A percentile compares a stretch with the other conserved stretches of the same genome.
Conservation (phyloP, 2,113 vertebrate genomes). For the Percopsis transmontana region DNA sequence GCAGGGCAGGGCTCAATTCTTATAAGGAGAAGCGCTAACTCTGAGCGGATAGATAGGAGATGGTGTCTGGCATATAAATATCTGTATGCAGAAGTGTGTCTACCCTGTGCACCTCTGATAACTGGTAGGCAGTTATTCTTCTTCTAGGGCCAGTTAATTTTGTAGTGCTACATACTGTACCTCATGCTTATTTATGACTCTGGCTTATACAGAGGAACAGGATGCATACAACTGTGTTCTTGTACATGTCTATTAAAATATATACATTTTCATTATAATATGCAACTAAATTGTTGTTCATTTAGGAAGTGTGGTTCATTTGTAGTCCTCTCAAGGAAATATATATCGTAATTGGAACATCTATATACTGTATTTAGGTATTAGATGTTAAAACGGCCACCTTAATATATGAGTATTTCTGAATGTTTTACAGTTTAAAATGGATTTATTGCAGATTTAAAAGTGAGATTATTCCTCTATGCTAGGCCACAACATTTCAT, state of each 20-base stretch:
- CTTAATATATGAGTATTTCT: background rate
- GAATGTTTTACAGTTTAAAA: background rate
- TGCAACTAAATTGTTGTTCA: too few relatives aligned
- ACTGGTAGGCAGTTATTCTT: background rate
- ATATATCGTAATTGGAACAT: background rate
- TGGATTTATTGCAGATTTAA: background rate
- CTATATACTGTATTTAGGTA: background rate
- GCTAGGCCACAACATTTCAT: background rate
- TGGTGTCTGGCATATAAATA: background rate
- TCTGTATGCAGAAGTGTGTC: background rate
- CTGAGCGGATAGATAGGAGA: too few relatives aligned
- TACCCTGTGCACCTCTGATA: background rate
- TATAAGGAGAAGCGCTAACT: background rate
- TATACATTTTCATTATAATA: too few relatives aligned
- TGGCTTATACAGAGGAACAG: background rate
- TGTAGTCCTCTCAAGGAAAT: too few relatives aligned
- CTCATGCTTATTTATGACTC: conserved; percentile 16
- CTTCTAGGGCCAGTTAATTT: background rate
- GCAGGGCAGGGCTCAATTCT: background rate
- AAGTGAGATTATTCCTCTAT: background rate
- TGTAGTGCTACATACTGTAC: conserved; percentile 22
- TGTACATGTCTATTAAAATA: background rate
- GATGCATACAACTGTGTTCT: too few relatives aligned
- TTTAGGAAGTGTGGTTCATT: too few relatives aligned
- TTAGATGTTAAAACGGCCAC: background rate